A percentile compares a stretch with the other conserved stretches of the same genome.
Conservation (phyloP, 2,888 invertebrate species). For the Drosophila sordidula region DNA sequence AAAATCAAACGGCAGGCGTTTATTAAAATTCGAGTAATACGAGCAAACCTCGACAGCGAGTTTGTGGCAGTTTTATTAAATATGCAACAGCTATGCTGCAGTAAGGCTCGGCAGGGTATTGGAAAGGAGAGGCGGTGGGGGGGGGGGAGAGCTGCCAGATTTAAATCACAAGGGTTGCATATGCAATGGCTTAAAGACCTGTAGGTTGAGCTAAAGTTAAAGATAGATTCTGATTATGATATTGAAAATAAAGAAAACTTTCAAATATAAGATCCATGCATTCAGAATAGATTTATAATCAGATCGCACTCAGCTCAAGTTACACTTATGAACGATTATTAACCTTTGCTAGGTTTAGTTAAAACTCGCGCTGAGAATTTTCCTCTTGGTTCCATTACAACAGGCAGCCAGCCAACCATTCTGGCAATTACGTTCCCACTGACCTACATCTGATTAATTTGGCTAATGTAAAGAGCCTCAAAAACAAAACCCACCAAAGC, state of each 20-base stretch:
- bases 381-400: slow-evolving; percentile 33
- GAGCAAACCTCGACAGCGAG: slow-evolving; percentile 24
- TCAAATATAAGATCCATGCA: too few relatives aligned
- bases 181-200: too few relatives aligned
- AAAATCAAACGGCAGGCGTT: slow-evolving; percentile 53
- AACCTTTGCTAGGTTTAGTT: neutral
- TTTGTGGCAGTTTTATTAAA: slow-evolving; percentile 52
- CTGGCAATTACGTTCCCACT: slow-evolving; percentile 57
- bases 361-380: slow-evolving; percentile 1
- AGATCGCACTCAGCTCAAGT: neutral
- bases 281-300: neutral
- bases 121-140: neutral
- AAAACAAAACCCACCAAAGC: slow-evolving; percentile 41
- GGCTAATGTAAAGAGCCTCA: slow-evolving; percentile 57
- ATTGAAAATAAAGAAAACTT: too few relatives aligned
- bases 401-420: slow-evolving; percentile 50
- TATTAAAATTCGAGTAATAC: slow-evolving; percentile 53
- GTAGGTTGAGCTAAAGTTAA: too few relatives aligned
- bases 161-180: slow-evolving; percentile 21
- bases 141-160: slow-evolving; percentile 21
- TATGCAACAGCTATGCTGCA: slow-evolving; percentile 41
- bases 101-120: neutral
- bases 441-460: slow-evolving; percentile 67
- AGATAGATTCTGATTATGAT: too few relatives aligned
- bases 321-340: neutral